Percentiles rank a stretch among this genome's conserved stretches.
Evolutionary conservation across 2,113 vertebrate genomes (phyloP).

Genomic region (Salvelinus fontinalis): DNA sequence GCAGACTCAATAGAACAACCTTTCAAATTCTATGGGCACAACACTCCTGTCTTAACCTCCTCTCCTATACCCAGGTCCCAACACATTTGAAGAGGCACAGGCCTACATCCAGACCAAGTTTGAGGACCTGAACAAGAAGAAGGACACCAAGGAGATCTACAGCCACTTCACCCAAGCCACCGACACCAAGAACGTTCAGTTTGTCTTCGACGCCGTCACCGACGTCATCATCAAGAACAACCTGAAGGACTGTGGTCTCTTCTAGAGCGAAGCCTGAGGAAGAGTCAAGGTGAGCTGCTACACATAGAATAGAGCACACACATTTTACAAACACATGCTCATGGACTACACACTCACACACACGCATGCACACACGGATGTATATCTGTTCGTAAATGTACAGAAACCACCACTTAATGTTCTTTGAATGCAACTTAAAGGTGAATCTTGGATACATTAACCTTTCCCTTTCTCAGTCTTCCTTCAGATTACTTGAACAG

Average conservation of each 20-base stretch:
- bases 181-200: constrained; percentile 99
- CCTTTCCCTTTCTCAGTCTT: constrained; percentile 6
- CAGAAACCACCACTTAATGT: background rate
- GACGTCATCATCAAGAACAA: constrained; percentile 99
- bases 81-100: constrained; percentile 89
- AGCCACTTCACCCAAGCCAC: constrained; percentile 98
- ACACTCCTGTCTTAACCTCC: background rate
- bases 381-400: background rate
- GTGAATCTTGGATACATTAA: background rate
- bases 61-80: constrained; percentile 76
- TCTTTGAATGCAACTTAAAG: background rate
- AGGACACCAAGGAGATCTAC: constrained; percentile 99
- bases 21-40: background rate
- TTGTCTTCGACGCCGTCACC: constrained; percentile 94
- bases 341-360: background rate
- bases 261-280: constrained; percentile 70
- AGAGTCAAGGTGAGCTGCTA: constrained; percentile 49
- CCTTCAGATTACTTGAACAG: constrained; percentile 76
- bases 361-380: background rate
- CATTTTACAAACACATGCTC: background rate
- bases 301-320: constrained; percentile 16
- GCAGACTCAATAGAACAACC: too few species aligned
- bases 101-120: constrained; percentile 97
- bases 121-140: constrained; percentile 97
- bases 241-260: constrained; percentile 98